A percentile compares a stretch with the other conserved stretches of the same genome.
These are phyloP conservation scores for Linyphia triangularis DNA, from an alignment of 2,888 invertebrate genomes.

Conservation along the genomic window DNA sequence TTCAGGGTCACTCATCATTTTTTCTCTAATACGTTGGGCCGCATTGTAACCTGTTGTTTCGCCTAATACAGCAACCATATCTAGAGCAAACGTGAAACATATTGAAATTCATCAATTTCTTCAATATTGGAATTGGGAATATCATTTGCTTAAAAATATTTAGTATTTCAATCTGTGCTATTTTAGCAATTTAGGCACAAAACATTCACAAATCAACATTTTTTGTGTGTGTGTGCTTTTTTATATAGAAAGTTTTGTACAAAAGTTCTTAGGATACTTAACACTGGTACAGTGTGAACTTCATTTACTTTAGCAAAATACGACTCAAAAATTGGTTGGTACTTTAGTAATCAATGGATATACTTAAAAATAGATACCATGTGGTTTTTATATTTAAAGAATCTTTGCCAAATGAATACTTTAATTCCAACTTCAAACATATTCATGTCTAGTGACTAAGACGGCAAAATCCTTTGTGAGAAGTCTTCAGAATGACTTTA, in stretches of 20 bases:
- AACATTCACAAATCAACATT: neutral
- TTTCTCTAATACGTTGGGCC: constrained; percentile 85
- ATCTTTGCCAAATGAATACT: no score
- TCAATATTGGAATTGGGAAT: neutral
- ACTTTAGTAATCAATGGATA: no score
- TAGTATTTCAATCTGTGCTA: neutral
- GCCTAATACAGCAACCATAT: constrained; percentile 96
- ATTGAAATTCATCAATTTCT: neutral
- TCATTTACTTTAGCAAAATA: neutral
- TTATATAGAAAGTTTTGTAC: no score
- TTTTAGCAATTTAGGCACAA: neutral
- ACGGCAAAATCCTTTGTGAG: no score
- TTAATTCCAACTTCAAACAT: no score
- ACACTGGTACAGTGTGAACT: no score
- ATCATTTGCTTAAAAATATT: neutral
- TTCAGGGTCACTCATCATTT: constrained; percentile 89
- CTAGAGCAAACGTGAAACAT: constrained; percentile 80
- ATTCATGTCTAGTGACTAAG: no score
- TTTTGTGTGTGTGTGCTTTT: no score
- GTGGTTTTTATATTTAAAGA: no score
- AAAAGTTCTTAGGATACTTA: neutral
- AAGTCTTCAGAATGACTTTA: no score
- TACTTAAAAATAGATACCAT: no score
- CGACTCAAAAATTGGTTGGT: no score
- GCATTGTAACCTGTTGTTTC: constrained; percentile 91